Conservation (phyloP, 2,113 vertebrate species). For the Poeciliopsis occidentalis region DNA sequence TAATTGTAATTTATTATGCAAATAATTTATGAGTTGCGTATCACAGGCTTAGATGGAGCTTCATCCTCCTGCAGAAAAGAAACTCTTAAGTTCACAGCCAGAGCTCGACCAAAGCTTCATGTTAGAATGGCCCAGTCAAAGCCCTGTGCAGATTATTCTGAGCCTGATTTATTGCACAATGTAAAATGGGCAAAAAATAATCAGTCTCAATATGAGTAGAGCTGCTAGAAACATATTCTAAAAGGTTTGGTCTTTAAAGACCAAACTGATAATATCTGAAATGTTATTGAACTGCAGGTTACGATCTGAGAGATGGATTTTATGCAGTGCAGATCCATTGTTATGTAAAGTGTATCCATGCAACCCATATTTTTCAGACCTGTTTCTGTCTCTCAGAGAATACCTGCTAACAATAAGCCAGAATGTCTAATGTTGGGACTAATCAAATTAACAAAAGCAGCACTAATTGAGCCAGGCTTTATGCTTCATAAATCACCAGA, state of each 20-base stretch:
- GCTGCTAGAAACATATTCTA: not conserved
- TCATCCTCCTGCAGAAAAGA: not conserved
- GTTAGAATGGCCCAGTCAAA: not conserved
- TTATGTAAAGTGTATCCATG: not conserved
- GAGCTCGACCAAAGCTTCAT: not conserved
- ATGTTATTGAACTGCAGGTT: not conserved
- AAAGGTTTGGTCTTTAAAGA: not conserved
- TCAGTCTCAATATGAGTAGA: not conserved
- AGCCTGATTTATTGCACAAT: too few species aligned
- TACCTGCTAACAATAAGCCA: too few species aligned
- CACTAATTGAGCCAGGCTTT: not conserved
- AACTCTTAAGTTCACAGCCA: not conserved
- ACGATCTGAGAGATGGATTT: not conserved
- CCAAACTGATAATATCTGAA: not conserved
- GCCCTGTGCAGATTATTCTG: not conserved
- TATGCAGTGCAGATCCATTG: not conserved
- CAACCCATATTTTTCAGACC: too few species aligned
- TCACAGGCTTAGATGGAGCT: not conserved
- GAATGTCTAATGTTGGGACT: not conserved
- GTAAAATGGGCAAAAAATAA: not conserved
- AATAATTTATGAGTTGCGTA: too few species aligned
- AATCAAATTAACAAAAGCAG: not conserved
- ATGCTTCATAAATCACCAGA: too few species aligned
- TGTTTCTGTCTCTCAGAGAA: too few species aligned
- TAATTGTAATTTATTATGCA: too few species aligned